Conservation (phyloP, 1,140 invertebrate species). For the Nasonia vitripennis region DNA sequence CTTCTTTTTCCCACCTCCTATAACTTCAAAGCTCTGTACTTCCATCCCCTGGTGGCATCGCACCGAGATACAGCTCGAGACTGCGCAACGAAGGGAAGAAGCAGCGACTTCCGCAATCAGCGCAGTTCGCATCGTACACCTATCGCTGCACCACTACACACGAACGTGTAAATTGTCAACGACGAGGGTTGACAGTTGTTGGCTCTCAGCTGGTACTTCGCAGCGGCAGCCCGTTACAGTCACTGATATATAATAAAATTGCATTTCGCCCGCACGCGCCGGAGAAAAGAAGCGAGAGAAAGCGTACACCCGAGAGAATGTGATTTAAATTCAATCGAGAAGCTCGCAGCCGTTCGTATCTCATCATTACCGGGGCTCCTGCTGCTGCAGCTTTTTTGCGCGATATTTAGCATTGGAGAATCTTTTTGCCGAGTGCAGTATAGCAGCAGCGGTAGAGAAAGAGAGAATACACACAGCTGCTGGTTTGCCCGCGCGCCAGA, state of each 20-base stretch:
- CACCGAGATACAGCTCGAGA: neutral
- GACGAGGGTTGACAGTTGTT: slow-evolving; percentile 47
- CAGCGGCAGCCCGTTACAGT: neutral
- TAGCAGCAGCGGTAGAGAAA: neutral
- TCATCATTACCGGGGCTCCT: neutral
- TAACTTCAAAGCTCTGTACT: neutral
- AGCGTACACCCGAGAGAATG: neutral
- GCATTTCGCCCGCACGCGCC: neutral
- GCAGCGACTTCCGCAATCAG: slow-evolving; percentile 50
- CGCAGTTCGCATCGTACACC: slow-evolving; percentile 50
- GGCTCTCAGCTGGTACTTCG: neutral
- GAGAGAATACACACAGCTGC: neutral
- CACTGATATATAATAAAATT: neutral
- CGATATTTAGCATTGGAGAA: slow-evolving; percentile 6
- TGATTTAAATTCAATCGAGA: slow-evolving; percentile 25
- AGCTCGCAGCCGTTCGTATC: neutral
- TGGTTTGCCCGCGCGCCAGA: neutral
- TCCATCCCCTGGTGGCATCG: too few relatives aligned
- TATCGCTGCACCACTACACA: too few relatives aligned
- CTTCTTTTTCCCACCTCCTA: neutral
- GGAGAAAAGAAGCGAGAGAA: neutral
- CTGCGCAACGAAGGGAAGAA: slow-evolving; percentile 9
- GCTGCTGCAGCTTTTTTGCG: neutral
- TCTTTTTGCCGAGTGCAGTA: neutral
- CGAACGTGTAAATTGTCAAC: slow-evolving; percentile 51